Evolutionary conservation across 2,888 invertebrate genomes (phyloP).

Genomic region (Serripes groenlandicus): DNA sequence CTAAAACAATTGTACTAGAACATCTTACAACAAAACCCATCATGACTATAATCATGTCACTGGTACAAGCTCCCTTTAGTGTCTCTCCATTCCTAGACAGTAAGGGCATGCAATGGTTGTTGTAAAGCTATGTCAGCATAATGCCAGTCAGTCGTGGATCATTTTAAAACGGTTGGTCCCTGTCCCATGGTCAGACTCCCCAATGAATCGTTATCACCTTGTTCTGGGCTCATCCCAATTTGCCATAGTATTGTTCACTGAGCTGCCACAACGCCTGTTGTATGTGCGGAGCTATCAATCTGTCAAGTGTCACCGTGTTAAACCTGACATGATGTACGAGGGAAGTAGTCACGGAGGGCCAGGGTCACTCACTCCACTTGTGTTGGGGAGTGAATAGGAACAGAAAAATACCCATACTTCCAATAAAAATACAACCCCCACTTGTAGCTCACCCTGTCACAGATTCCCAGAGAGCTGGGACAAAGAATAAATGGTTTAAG

Average conservation of each 20-base stretch:
- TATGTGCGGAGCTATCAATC: slow-evolving; percentile 76
- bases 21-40: too few species aligned
- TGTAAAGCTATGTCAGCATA: not conserved
- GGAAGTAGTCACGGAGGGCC: slow-evolving; percentile 76
- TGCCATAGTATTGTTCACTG: slow-evolving; percentile 60
- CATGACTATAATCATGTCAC: too few species aligned
- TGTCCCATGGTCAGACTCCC: slow-evolving; percentile 16
- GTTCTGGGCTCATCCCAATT: slow-evolving; percentile 33
- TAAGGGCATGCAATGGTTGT: slow-evolving; percentile 16
- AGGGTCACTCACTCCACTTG: slow-evolving; percentile 66
- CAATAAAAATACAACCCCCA: slow-evolving; percentile 50
- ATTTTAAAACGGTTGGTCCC: not conserved
- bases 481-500: too few species aligned
- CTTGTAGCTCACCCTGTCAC: slow-evolving; percentile 16
- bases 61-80: too few species aligned
- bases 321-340: slow-evolving; percentile 83
- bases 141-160: not conserved
- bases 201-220: slow-evolving; percentile 20
- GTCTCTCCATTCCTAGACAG: too few species aligned
- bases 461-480: not conserved
- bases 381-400: slow-evolving; percentile 47
- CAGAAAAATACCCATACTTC: slow-evolving; percentile 46
- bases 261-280: slow-evolving; percentile 61
- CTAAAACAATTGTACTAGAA: too few species aligned
- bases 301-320: slow-evolving; percentile 84